These are phyloP conservation scores for Silurus meridionalis DNA, from an alignment of 2,113 vertebrate species.

Conservation along the genomic window DNA sequence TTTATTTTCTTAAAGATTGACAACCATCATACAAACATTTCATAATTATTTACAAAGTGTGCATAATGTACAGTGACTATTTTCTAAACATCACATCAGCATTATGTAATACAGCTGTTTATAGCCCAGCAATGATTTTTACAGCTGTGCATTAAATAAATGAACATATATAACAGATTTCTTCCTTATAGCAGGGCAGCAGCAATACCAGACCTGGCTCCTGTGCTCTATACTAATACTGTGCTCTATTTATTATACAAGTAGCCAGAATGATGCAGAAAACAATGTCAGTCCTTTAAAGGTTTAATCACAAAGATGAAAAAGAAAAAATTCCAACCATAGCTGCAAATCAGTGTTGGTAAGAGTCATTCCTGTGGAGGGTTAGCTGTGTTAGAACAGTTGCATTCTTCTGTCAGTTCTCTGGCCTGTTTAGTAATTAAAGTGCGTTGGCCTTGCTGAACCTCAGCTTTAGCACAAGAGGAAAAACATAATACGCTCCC, in stretches of 20 bases:
- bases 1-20: constrained; percentile 7
- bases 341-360: constrained; percentile 26
- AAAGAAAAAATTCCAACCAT: constrained; percentile 31
- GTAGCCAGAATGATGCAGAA: constrained; percentile 14
- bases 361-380: constrained; percentile 19
- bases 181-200: background rate
- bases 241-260: constrained; percentile 11
- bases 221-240: background rate
- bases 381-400: constrained; percentile 12
- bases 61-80: background rate
- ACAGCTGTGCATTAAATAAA: background rate
- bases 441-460: background rate
- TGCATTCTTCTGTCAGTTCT: constrained; percentile 33
- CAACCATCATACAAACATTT: background rate
- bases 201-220: constrained; percentile 6
- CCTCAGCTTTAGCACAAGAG: background rate
- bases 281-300: constrained; percentile 39
- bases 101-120: background rate
- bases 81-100: background rate
- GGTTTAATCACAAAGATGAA: constrained; percentile 18
- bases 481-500: constrained; percentile 37
- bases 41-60: background rate
- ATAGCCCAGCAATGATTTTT: background rate
- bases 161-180: no score
- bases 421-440: background rate